Percentiles rank a stretch among this genome's conserved stretches.
These are phyloP conservation scores for Aleiodes alternator DNA, from an alignment of 2,888 invertebrate genomes.

Conservation along the genomic window DNA sequence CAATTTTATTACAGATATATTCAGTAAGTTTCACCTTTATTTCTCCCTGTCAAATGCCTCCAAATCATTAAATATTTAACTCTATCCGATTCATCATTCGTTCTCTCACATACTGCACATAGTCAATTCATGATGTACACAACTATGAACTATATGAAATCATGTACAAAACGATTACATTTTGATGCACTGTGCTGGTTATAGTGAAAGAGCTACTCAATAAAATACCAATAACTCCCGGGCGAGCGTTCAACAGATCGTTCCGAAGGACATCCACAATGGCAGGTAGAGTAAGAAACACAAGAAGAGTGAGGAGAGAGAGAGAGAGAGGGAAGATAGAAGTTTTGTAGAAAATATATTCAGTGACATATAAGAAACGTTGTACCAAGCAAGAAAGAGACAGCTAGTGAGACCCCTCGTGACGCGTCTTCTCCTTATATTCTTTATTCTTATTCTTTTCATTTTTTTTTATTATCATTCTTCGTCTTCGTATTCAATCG, in stretches of 20 bases:
- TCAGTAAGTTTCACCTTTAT: too few relatives aligned
- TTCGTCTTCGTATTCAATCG: slow-evolving; percentile 30
- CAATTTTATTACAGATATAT: too few relatives aligned
- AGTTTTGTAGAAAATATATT: slow-evolving; percentile 43
- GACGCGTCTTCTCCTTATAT: slow-evolving; percentile 32
- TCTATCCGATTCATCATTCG: too few relatives aligned
- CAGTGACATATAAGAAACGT: slow-evolving; percentile 44
- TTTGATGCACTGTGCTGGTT: slow-evolving; percentile 38
- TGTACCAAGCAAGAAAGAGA: slow-evolving; percentile 25
- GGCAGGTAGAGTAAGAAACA: slow-evolving; percentile 53
- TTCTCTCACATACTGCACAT: too few relatives aligned
- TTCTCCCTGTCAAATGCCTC: too few relatives aligned
- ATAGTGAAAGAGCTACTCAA: slow-evolving; percentile 53
- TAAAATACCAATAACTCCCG: slow-evolving; percentile 67
- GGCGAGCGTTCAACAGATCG: slow-evolving; percentile 45
- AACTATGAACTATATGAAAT: slow-evolving; percentile 6
- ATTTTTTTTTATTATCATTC: slow-evolving; percentile 28
- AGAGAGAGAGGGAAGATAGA: slow-evolving; percentile 44
- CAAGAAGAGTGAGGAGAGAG: slow-evolving; percentile 21
- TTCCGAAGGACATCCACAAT: slow-evolving; percentile 58
- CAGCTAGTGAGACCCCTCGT: slow-evolving; percentile 18
- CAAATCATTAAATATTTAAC: too few relatives aligned
- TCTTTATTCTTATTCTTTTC: slow-evolving; percentile 36
- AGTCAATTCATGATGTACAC: too few relatives aligned
- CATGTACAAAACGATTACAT: slow-evolving; percentile 30